These are phyloP conservation scores for Hyppa rectilinea DNA, from an alignment of 2,888 invertebrate species.

Conservation along the genomic window DNA sequence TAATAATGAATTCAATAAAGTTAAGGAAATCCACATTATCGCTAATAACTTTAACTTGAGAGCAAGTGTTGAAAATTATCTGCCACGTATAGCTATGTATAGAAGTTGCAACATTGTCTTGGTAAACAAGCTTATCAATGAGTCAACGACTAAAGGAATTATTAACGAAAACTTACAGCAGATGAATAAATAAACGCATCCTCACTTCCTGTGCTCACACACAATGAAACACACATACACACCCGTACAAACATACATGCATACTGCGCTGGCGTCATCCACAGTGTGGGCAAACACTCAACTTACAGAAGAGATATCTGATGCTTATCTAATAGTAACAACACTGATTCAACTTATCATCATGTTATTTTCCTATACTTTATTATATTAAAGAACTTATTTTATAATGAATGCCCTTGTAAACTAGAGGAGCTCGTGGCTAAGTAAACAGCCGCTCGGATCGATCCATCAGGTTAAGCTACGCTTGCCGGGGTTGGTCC, in stretches of 20 bases:
- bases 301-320: slow-evolving; percentile 43
- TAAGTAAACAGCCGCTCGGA: too few species aligned
- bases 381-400: background rate
- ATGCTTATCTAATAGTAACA: slow-evolving; percentile 51
- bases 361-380: slow-evolving; percentile 19
- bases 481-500: too few species aligned
- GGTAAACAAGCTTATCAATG: slow-evolving; percentile 59
- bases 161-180: slow-evolving; percentile 61
- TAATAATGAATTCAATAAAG: slow-evolving; percentile 14
- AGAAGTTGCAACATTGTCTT: slow-evolving; percentile 49
- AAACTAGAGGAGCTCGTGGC: too few species aligned
- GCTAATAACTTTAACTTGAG: slow-evolving; percentile 8
- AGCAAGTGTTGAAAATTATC: slow-evolving; percentile 29
- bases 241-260: slow-evolving; percentile 5
- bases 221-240: slow-evolving; percentile 27
- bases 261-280: slow-evolving; percentile 41
- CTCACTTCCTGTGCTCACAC: slow-evolving; percentile 61
- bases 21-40: slow-evolving; percentile 14
- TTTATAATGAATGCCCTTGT: slow-evolving; percentile 37
- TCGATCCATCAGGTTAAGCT: too few species aligned
- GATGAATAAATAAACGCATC: slow-evolving; percentile 67
- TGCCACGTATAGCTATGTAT: background rate
- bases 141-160: slow-evolving; percentile 54
- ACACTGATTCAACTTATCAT: slow-evolving; percentile 42
- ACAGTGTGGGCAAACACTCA: slow-evolving; percentile 43